phyloP scores from a whole-genome alignment of 2,797 vertebrate species.

The Neosilurus mollespiculum region DNA sequence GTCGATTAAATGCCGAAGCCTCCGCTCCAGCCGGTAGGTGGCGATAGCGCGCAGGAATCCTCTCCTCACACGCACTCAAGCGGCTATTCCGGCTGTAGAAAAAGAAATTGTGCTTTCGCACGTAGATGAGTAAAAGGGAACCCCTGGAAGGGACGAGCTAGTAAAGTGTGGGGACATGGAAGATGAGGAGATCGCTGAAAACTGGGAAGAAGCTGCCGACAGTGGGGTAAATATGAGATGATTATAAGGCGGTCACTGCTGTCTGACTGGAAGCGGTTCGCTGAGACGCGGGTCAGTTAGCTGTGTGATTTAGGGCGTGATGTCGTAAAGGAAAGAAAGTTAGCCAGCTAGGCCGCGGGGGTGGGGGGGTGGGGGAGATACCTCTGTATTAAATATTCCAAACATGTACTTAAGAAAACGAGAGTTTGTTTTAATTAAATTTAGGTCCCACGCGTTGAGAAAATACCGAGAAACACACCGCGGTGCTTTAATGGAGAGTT shows the following conservation, averaged over 20 bases:
- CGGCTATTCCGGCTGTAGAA: conserved; percentile 23
- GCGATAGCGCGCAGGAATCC: conserved; percentile 13
- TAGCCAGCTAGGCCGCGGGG: conserved; percentile 50
- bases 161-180: conserved; percentile 83
- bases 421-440: not conserved
- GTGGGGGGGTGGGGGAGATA: conserved; percentile 44
- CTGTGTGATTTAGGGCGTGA: conserved; percentile 9
- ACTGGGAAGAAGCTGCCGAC: conserved; percentile 92
- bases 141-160: conserved; percentile 40
- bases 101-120: conserved; percentile 51
- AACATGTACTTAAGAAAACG: not conserved
- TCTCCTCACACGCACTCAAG: not conserved
- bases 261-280: not conserved
- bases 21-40: conserved; percentile 43
- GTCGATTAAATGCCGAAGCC: not conserved
- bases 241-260: not conserved
- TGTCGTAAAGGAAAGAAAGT: conserved; percentile 37
- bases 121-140: conserved; percentile 52
- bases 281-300: conserved; percentile 9
- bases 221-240: conserved; percentile 79
- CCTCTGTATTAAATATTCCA: conserved; percentile 12
- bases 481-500: not conserved
- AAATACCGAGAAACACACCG: no score
- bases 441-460: no score
- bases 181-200: conserved; percentile 90